Conservation (phyloP, 2,113 vertebrate genomes). For the Cairina moschata region DNA sequence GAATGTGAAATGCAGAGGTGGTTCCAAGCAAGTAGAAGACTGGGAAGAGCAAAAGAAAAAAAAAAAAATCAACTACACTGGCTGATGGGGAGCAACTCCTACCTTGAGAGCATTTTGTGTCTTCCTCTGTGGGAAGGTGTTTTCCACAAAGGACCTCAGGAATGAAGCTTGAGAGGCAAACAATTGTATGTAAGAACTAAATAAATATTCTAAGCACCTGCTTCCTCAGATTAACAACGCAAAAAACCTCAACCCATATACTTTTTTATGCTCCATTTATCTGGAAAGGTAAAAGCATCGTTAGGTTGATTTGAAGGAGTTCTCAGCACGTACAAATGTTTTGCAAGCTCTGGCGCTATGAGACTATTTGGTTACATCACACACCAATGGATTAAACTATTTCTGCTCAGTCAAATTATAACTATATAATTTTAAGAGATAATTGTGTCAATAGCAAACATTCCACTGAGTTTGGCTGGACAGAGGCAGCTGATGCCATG, state of each 20-base stretch:
- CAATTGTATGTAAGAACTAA: not conserved
- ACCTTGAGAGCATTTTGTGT: not conserved
- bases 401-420: not conserved
- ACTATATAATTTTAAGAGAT: not conserved
- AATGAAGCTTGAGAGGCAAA: not conserved
- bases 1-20: not conserved
- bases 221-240: not conserved
- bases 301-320: not conserved
- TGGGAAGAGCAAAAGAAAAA: not conserved
- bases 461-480: not conserved
- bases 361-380: not conserved
- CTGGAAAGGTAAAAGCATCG: not conserved
- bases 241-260: not conserved
- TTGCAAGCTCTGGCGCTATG: not conserved
- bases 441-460: not conserved
- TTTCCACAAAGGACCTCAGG: not conserved
- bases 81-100: not conserved
- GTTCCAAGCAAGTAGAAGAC: not conserved
- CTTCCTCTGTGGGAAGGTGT: not conserved
- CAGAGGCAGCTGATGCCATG: not conserved
- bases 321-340: not conserved
- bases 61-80: rapidly evolving
- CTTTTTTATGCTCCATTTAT: constrained; percentile 3
- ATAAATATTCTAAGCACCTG: not conserved
- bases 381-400: not conserved